These are phyloP conservation scores for Mermis nigrescens DNA, from an alignment of 2,888 invertebrate species.

Conservation along the genomic window DNA sequence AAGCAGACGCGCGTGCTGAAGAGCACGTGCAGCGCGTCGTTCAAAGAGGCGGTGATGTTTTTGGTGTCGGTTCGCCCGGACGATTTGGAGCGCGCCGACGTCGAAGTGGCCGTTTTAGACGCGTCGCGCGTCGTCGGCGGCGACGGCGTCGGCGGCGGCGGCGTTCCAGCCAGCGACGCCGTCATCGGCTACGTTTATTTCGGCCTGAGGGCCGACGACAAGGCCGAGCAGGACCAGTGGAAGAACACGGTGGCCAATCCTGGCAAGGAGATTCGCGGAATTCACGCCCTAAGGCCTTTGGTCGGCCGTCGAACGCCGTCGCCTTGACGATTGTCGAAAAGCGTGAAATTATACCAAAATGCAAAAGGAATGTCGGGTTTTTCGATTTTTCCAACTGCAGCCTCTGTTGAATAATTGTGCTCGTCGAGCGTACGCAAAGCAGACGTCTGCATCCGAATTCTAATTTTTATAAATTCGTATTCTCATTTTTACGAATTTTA, in stretches of 20 bases:
- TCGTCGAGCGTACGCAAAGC: no score
- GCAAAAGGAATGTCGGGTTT: no score
- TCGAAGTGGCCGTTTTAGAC: constrained; percentile 31
- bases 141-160: constrained; percentile 27
- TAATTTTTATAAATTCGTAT: no score
- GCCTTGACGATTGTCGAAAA: no score
- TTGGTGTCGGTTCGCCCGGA: constrained; percentile 30
- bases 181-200: constrained; percentile 33
- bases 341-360: no score
- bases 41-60: constrained; percentile 28
- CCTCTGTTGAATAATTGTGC: no score
- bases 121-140: constrained; percentile 29
- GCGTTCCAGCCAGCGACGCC: constrained; percentile 32
- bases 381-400: no score
- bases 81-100: constrained; percentile 32
- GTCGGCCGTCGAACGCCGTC: no score
- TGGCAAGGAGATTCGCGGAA: constrained; percentile 29
- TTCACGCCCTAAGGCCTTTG: constrained; percentile 30
- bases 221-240: constrained; percentile 34
- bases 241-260: constrained; percentile 32
- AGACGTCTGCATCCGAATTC: no score
- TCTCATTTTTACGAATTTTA: no score
- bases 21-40: constrained; percentile 11
- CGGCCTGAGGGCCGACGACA: constrained; percentile 32
- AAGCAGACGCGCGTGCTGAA: constrained; percentile 30